Evolutionary conservation across 2,113 vertebrate genomes (phyloP), one percentile per base, ranked within the genome.

Genomic region (Tympanuchus pallidicinctus): DNA sequence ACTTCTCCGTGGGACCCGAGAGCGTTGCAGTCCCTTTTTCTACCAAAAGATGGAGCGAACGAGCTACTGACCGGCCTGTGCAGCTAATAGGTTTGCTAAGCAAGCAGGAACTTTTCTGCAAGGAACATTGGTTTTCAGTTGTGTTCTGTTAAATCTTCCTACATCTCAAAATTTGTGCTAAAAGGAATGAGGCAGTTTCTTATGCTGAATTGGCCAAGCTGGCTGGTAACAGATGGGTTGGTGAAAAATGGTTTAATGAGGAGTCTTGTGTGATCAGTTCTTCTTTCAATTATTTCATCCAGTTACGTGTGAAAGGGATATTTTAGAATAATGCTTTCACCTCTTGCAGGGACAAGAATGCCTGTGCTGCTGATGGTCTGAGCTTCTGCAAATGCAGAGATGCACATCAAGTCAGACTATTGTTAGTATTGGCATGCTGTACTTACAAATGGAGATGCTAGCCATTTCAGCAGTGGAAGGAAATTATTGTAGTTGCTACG

Each of bases 181-280:
- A 69, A 64, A 40, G 74, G 93, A 96, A 95, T 81, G 89, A 93
- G 88, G 91, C 78, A 70, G 45, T 52, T 82, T 15, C 8, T 94
- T 91, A 89, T 89, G 93, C 92, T 93, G 65, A 88, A 71, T 81
- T 95, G 83, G 81, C 82, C 78, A 89, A 92, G 92, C 80, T 86
- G 67, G 36, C 63, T 92, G 85, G 82, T 87, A 92, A 66, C 88
- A 89, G 93, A 86, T 86, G 85, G 82, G 72, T 92, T 95, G 92
- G 67, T 96, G 95, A 95, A 52, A 96, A 96, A 94, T 92, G 85
- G 88, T 89, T 93, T 94, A 90, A 93, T 90, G 88, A 87, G 61
- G 63, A 82, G 60, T 73, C 63, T 73, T 73, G 32, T 69, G 56
- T 61, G 74, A 86, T 63, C 43, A 69, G 73, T 32, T 93, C 86